Evolutionary conservation across 23 tunicate species (phyloP).

Genomic region (Halocynthia aurantium): DNA sequence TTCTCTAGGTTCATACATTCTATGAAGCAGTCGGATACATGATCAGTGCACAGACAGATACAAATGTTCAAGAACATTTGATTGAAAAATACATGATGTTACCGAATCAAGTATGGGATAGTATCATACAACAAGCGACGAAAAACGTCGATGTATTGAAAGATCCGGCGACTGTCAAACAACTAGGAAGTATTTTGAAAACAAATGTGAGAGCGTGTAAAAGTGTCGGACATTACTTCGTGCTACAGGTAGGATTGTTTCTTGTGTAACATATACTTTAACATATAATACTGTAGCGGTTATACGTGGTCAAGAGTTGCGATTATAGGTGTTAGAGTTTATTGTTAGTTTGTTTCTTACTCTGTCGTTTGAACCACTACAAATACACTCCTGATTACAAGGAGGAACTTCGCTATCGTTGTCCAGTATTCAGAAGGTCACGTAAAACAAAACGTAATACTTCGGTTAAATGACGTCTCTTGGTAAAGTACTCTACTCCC

Average conservation of each 20-base stretch:
- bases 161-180: constrained; percentile 91
- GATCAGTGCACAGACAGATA: constrained; percentile 91
- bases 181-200: constrained; percentile 86
- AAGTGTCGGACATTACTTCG: constrained; percentile 91
- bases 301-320: too few species aligned
- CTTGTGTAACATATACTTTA: too few species aligned
- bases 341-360: too few species aligned
- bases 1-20: constrained; percentile 98
- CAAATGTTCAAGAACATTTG: constrained; percentile 90
- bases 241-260: constrained; percentile 65
- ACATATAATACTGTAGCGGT: too few species aligned
- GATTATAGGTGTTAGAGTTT: too few species aligned
- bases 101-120: constrained; percentile 99
- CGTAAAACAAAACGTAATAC: too few species aligned
- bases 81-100: constrained; percentile 97
- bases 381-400: too few species aligned
- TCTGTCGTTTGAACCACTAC: too few species aligned
- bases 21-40: constrained; percentile 99
- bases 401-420: too few species aligned
- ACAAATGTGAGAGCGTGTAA: constrained; percentile 97
- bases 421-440: too few species aligned
- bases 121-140: constrained; percentile 91
- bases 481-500: too few species aligned
- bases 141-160: constrained; percentile 81
- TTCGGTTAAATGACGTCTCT: too few species aligned